These are phyloP conservation scores for Notolepis coatsorum DNA, from an alignment of 2,797 vertebrate genomes.

Conservation along the genomic window DNA sequence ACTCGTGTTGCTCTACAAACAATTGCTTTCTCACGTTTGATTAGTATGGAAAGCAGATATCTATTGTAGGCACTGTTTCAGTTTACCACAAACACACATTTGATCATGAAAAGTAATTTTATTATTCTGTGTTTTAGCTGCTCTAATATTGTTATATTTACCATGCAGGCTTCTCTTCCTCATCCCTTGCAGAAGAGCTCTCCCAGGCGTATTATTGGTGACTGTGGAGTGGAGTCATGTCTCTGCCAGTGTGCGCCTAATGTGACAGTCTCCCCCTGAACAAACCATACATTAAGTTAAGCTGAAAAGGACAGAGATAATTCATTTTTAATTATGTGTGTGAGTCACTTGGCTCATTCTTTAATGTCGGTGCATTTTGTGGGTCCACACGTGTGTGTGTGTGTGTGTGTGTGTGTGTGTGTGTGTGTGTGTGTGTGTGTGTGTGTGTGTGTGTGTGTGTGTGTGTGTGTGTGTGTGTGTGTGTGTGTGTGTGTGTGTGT, in stretches of 20 bases:
- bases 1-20: too few species aligned
- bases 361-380: too few species aligned
- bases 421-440: background rate
- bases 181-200: conserved; percentile 12
- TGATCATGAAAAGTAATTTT: background rate
- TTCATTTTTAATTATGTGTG: conserved; percentile 7
- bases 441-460: background rate
- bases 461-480: background rate
- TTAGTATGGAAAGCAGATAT: too few species aligned
- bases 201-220: background rate
- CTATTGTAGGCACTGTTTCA: too few species aligned
- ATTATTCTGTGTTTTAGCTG: conserved; percentile 6
- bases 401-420: background rate
- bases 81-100: background rate
- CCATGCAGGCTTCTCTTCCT: conserved; percentile 4
- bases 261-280: conserved; percentile 17
- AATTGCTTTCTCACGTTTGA: too few species aligned
- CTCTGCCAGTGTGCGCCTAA: conserved; percentile 2
- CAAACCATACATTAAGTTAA: conserved; percentile 10
- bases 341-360: too few species aligned
- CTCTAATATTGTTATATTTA: conserved; percentile 26
- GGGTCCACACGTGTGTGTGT: too few species aligned
- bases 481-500: conserved; percentile 1
- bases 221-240: conserved; percentile 33
- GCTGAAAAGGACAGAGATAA: background rate